Conservation (phyloP, 2,888 invertebrate genomes). For the Mesorhabditis spiculigera region DNA sequence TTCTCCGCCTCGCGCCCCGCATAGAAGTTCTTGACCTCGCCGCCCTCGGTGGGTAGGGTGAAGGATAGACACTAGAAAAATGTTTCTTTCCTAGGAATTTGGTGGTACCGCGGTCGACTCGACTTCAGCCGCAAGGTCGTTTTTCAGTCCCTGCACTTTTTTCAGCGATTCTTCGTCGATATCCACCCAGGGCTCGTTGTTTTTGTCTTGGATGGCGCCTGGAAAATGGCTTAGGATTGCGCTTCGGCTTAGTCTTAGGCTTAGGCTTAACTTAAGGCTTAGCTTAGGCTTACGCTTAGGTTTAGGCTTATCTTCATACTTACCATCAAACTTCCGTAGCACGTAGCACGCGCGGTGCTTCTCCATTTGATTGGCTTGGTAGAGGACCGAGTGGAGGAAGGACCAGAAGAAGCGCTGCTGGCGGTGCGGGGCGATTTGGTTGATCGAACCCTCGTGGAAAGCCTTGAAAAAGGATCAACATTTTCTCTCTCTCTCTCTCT, state of each 20-base stretch:
- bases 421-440: constrained; percentile 36
- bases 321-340: background rate
- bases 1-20: constrained; percentile 26
- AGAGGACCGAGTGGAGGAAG: constrained; percentile 29
- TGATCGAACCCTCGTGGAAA: constrained; percentile 39
- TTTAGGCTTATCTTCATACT: too few species aligned
- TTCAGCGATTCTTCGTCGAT: background rate
- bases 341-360: background rate
- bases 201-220: constrained; percentile 3
- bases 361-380: constrained; percentile 17
- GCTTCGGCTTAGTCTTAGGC: too few species aligned
- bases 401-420: constrained; percentile 43
- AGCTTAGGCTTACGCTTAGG: too few species aligned
- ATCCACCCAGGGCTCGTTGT: constrained; percentile 2
- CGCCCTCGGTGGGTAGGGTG: constrained; percentile 23
- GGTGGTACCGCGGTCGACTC: background rate
- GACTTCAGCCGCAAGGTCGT: background rate
- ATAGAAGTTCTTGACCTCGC: constrained; percentile 30
- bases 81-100: background rate
- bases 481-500: too few species aligned
- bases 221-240: background rate
- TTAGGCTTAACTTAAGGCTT: too few species aligned
- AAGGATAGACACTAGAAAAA: background rate
- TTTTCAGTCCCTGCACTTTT: background rate
- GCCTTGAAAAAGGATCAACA: constrained; percentile 13